Base-by-base conservation (phyloP, 2,888 invertebrate species). In the Lasioglossum lativentre region DNA sequence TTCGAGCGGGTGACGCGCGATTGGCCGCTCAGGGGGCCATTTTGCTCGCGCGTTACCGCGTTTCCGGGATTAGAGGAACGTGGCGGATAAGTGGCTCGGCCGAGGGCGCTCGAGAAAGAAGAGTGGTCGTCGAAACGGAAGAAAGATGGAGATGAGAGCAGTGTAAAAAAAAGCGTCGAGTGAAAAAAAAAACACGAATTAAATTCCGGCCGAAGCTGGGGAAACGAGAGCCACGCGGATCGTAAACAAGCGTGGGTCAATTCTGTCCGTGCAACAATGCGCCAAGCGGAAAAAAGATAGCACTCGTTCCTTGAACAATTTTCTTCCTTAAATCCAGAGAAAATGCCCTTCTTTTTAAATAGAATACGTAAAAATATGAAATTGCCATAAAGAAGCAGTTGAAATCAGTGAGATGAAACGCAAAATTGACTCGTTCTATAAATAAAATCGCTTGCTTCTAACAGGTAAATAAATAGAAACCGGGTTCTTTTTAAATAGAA, bases 11-110 rank as follows among this genome's bases (percentile, higher is more conserved):
- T 30, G 6, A 19, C 66, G 10, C 34, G 34, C 16, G 74, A 40
- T 52, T 70, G 70, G 63, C 56, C 66, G 66, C 40, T 73, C 68
- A 40, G 30, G 27, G 56, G 34, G 12, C 45, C 70, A 34, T 75
- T 81, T 85, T 78, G 66, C 78, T 73, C 72, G 80, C 63, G 80
- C 81, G 52, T 78, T 85, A 56, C 78, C 75, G 56, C 77, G 85
- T 68, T 78, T 81, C 75, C 75, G 45, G 78, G 81, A 85, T 85
- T 85, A 80, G 86, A 81, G 66, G 66, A 78, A 84, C 80, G 75
- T 68, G 85, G 75, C 78, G 78, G 75, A 68, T 86, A 80, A 86
- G 85, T 85, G 86, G 84, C 75, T 30, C 38, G 45, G 8, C 38
- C 71, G 78, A 80, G 84, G 47, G 86, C 47, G 47, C 81, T 78